A percentile compares a stretch with the other conserved stretches of the same genome.
phyloP scores from a whole-genome alignment of 2,113 vertebrate genomes.

The Triplophysa dalaica region DNA sequence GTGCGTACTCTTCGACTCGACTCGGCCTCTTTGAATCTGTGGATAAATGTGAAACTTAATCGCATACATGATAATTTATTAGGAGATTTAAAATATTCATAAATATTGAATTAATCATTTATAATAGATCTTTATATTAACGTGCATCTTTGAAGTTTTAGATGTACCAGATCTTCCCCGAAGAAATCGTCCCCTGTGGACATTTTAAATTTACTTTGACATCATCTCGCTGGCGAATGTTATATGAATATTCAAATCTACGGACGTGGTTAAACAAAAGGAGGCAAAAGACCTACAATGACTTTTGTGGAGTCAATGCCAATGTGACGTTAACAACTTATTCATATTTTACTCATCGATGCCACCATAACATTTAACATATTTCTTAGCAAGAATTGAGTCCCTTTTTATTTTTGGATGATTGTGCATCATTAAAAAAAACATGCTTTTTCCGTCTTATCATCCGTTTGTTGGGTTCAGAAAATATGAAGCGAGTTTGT shows the following conservation, averaged over 20 bases:
- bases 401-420: not conserved
- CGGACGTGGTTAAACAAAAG: constrained; percentile 63
- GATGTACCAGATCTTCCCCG: constrained; percentile 63
- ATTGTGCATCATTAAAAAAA: not conserved
- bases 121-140: constrained; percentile 82
- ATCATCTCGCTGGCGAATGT: constrained; percentile 64
- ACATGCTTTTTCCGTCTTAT: not conserved
- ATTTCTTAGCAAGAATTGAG: not conserved
- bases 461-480: not conserved
- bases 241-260: constrained; percentile 74
- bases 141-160: constrained; percentile 76
- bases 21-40: constrained; percentile 52
- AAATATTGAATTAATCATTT: constrained; percentile 84
- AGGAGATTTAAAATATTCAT: constrained; percentile 80
- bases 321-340: too few relatives aligned
- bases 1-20: constrained; percentile 19
- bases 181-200: constrained; percentile 71
- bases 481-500: constrained; percentile 7
- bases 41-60: constrained; percentile 73
- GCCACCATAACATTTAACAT: not conserved
- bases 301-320: not conserved
- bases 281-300: constrained; percentile 34
- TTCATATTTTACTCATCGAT: not conserved
- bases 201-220: constrained; percentile 72
- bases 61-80: constrained; percentile 79